Percentiles rank a stretch among this genome's conserved stretches.
These are phyloP conservation scores for Eptesicus fuscus DNA, from an alignment of 2,113 vertebrate species.

Conservation along the genomic window DNA sequence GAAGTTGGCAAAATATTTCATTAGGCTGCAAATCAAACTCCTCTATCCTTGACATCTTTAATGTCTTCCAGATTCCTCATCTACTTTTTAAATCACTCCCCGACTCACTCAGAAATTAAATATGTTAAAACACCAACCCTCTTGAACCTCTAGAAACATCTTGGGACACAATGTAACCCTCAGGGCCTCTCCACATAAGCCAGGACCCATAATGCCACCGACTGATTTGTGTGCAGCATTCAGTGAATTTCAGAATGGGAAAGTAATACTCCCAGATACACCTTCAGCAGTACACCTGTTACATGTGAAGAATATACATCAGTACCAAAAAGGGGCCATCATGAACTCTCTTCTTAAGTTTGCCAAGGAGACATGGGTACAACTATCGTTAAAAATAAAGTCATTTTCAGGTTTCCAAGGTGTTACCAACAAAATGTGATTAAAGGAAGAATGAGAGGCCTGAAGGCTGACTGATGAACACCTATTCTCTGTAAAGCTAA, in stretches of 20 bases:
- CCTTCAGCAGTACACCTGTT: slow-evolving; percentile 67
- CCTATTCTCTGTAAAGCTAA: slow-evolving; percentile 44
- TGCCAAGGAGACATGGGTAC: slow-evolving; percentile 68
- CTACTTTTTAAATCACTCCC: slow-evolving; percentile 56
- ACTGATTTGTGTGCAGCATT: slow-evolving; percentile 27
- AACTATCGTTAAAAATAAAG: slow-evolving; percentile 67
- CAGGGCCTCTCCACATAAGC: not conserved
- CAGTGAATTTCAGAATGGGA: slow-evolving; percentile 50
- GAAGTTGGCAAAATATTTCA: slow-evolving; percentile 78
- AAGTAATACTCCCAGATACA: slow-evolving; percentile 56
- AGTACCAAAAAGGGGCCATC: slow-evolving; percentile 65
- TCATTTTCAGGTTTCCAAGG: slow-evolving; percentile 63
- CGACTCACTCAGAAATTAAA: slow-evolving; percentile 68
- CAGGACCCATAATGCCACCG: not conserved
- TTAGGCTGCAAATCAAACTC: slow-evolving; percentile 76
- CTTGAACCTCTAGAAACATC: slow-evolving; percentile 27
- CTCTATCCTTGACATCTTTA: slow-evolving; percentile 71
- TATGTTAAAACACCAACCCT: slow-evolving; percentile 54
- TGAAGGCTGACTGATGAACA: slow-evolving; percentile 52
- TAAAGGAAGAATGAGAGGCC: slow-evolving; percentile 20
- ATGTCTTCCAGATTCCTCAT: slow-evolving; percentile 70
- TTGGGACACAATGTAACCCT: slow-evolving; percentile 9
- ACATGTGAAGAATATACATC: slow-evolving; percentile 61
- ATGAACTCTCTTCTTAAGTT: slow-evolving; percentile 50
- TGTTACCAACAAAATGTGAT: slow-evolving; percentile 72